These are phyloP conservation scores for Sebastes flavidus DNA, from an alignment of 2,797 vertebrate genomes.

Conservation along the genomic window DNA sequence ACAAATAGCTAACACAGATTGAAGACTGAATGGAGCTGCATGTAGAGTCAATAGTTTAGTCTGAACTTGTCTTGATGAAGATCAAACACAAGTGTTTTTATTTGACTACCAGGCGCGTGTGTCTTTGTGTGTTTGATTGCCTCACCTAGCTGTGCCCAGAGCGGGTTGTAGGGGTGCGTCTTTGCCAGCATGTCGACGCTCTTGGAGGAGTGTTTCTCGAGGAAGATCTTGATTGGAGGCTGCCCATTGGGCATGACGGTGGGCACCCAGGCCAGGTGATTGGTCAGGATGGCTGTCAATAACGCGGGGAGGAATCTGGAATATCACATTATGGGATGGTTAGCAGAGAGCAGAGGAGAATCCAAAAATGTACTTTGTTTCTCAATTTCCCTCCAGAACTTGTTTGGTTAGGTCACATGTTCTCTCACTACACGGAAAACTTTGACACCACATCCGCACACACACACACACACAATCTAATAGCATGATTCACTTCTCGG, in stretches of 20 bases:
- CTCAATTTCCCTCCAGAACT: neutral
- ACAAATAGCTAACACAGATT: neutral
- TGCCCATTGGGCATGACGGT: slow-evolving; percentile 99
- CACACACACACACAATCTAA: neutral
- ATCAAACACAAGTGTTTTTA: neutral
- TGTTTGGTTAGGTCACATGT: neutral
- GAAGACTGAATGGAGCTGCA: neutral
- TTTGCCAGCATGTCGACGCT: slow-evolving; percentile 98
- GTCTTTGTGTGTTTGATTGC: neutral
- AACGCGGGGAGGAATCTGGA: slow-evolving; percentile 95
- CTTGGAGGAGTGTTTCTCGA: slow-evolving; percentile 98
- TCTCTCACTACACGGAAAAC: neutral
- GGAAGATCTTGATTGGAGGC: slow-evolving; percentile 96
- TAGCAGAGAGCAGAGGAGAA: neutral
- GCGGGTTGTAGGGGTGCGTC: slow-evolving; percentile 97
- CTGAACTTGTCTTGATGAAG: slow-evolving; percentile 9
- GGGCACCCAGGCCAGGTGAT: slow-evolving; percentile 99
- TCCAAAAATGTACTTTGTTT: neutral
- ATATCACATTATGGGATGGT: slow-evolving; percentile 6
- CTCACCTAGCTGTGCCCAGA: slow-evolving; percentile 92
- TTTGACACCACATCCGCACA: neutral
- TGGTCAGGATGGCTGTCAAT: slow-evolving; percentile 95
- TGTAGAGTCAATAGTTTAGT: neutral
- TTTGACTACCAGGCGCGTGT: neutral
- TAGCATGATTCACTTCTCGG: slow-evolving; percentile 62